Conservation (phyloP, 2,797 vertebrate genomes). For the Sardinella longiceps region DNA sequence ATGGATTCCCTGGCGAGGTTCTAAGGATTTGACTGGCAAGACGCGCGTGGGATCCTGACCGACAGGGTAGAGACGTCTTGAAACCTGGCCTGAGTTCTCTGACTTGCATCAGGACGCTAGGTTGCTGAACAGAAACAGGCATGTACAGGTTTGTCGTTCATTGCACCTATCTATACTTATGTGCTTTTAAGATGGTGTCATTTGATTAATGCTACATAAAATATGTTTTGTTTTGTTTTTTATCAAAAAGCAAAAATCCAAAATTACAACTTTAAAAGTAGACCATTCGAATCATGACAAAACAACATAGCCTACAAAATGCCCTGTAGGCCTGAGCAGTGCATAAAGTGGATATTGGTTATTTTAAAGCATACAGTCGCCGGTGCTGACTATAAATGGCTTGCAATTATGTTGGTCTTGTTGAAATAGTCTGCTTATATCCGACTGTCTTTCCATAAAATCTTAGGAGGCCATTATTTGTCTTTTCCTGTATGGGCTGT, state of each 20-base stretch:
- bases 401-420: slow-evolving; percentile 17
- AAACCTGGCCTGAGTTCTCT: slow-evolving; percentile 23
- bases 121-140: not conserved
- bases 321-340: not conserved
- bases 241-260: not conserved
- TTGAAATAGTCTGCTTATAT: slow-evolving; percentile 56
- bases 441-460: slow-evolving; percentile 54
- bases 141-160: not conserved
- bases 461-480: slow-evolving; percentile 60
- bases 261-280: not conserved
- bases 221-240: not conserved
- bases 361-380: not conserved
- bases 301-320: not conserved
- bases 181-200: not conserved
- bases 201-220: not conserved
- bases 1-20: slow-evolving; percentile 38
- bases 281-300: not conserved
- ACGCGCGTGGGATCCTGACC: slow-evolving; percentile 30
- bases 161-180: not conserved
- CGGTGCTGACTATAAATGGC: not conserved
- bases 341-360: not conserved
- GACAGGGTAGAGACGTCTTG: slow-evolving; percentile 30
- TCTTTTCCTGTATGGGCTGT: slow-evolving; percentile 73
- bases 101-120: slow-evolving; percentile 24
- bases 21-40: slow-evolving; percentile 57